Conservation (phyloP, 2,113 vertebrate genomes). For the Heptranchias perlo region DNA sequence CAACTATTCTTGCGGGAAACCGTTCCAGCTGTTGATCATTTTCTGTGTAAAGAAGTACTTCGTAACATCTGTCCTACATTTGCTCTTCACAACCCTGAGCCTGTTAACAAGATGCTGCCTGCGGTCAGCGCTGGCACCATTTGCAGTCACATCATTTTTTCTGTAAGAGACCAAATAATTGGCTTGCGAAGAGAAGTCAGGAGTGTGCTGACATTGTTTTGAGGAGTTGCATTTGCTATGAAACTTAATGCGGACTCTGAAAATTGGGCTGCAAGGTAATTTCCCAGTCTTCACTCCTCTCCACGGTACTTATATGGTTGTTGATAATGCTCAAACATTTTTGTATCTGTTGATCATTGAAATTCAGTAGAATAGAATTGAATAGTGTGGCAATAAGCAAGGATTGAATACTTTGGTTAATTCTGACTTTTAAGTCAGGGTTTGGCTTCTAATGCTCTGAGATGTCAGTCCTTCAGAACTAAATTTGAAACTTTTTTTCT, state of each 20-base stretch:
- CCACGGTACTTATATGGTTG: no score
- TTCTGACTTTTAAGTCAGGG: neutral
- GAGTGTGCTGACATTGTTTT: neutral
- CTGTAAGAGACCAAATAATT: neutral
- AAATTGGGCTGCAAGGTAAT: neutral
- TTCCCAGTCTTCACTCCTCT: neutral
- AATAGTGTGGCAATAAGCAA: neutral
- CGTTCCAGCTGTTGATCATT: neutral
- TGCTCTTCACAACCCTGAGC: neutral
- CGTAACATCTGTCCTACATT: neutral
- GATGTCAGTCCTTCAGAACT: no score
- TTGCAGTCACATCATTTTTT: neutral
- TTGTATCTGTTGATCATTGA: neutral
- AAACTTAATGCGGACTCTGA: neutral
- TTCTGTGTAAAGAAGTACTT: neutral
- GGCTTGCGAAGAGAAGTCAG: neutral
- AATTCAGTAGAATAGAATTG: neutral
- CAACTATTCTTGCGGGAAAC: neutral
- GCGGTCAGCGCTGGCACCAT: neutral
- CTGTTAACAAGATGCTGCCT: neutral
- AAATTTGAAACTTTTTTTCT: neutral
- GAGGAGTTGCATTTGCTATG: neutral
- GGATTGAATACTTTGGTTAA: neutral
- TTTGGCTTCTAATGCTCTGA: neutral
- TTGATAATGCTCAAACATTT: neutral